A percentile compares a stretch with the other conserved stretches of the same genome.
Conservation (phyloP, 1,140 invertebrate genomes). For the Caerostris extrusa region DNA sequence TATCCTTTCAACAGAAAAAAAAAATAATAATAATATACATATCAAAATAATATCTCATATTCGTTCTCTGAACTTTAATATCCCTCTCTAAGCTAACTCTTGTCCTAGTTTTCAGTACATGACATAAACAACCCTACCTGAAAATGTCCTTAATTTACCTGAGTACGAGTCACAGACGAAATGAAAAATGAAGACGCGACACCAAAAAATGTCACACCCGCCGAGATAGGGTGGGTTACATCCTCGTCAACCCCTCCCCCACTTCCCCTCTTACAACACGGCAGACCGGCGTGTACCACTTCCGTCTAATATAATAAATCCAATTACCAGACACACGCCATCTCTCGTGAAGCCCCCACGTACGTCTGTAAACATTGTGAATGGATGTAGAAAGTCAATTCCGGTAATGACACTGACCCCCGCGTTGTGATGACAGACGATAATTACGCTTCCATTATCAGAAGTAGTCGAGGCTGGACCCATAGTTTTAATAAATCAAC, state of each 20-base stretch:
- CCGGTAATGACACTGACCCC: background rate
- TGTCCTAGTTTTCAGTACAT: no score
- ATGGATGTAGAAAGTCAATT: background rate
- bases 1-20: no score
- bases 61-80: no score
- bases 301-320: background rate
- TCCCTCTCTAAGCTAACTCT: no score
- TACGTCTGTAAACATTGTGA: constrained; percentile 34
- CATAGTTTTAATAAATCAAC: constrained; percentile 32
- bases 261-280: background rate
- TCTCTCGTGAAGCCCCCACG: constrained; percentile 10
- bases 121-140: background rate
- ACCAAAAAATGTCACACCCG: constrained; percentile 1
- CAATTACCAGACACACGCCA: constrained; percentile 48
- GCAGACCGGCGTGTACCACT: background rate
- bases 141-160: background rate
- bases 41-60: no score
- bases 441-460: constrained; percentile 51
- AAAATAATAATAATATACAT: no score
- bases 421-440: background rate
- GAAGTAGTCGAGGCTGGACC: background rate
- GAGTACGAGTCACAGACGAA: background rate
- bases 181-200: background rate
- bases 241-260: background rate
- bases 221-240: background rate